phyloP scores from a whole-genome alignment of 2,888 invertebrate species.

The Saturnia japonica region DNA sequence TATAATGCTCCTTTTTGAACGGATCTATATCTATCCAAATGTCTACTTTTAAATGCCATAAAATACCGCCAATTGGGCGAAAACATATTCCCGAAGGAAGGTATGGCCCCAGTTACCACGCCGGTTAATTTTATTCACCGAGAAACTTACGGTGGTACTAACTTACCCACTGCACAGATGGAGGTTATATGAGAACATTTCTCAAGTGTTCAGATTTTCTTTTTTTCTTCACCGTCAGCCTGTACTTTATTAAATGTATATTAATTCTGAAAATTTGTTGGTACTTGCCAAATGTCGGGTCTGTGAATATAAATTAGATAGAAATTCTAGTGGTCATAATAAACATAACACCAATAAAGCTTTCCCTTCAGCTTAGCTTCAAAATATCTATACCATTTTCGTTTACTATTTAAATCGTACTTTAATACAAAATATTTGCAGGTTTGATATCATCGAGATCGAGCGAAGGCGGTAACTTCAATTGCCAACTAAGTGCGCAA shows the following conservation, averaged over 20 bases:
- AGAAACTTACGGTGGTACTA: too few species aligned
- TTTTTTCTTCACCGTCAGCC: not conserved
- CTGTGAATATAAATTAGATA: not conserved
- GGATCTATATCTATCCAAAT: not conserved
- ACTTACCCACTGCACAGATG: too few species aligned
- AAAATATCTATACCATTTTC: not conserved
- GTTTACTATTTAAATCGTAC: not conserved
- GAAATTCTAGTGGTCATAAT: not conserved
- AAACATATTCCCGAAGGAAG: not conserved
- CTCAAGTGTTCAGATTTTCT: not conserved
- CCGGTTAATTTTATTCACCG: too few species aligned
- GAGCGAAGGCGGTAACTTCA: constrained; percentile 74
- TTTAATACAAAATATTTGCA: constrained; percentile 35
- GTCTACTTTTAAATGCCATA: not conserved
- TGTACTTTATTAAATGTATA: not conserved
- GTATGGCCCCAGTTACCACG: not conserved
- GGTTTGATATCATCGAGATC: constrained; percentile 54
- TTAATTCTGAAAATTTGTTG: not conserved
- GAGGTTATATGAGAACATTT: not conserved
- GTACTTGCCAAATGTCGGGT: not conserved
- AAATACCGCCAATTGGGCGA: not conserved
- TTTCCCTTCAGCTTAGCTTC: too few species aligned
- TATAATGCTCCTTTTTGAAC: not conserved
- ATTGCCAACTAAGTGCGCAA: constrained; percentile 58
- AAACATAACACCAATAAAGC: too few species aligned